Percentiles rank a stretch among this genome's conserved stretches.
These are phyloP conservation scores for Heliconius ethilla DNA, from an alignment of 2,888 invertebrate species.

Conservation along the genomic window DNA sequence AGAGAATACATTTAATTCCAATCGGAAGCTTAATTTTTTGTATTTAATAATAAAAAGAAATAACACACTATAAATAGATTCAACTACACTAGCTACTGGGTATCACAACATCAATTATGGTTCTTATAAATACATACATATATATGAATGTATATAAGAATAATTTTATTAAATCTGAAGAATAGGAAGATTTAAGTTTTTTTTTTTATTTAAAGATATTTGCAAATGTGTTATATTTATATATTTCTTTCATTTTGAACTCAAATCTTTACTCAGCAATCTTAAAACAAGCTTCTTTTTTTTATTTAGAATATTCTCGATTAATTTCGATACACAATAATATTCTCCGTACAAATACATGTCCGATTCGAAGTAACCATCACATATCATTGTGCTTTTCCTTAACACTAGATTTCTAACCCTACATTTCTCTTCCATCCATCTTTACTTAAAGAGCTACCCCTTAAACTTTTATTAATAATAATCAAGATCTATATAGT, in stretches of 20 bases:
- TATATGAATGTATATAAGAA: neutral
- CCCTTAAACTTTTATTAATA: neutral
- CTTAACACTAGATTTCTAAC: conserved; percentile 5
- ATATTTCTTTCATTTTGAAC: neutral
- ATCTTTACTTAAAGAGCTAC: conserved; percentile 14
- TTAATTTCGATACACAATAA: neutral
- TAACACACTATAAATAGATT: conserved; percentile 10
- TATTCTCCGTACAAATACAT: conserved; percentile 10
- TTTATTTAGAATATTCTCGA: neutral
- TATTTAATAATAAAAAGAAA: neutral
- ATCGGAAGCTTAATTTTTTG: conserved; percentile 34
- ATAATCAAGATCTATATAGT: neutral
- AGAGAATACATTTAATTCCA: conserved; percentile 28
- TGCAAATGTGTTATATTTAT: neutral
- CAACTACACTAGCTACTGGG: conserved; percentile 39
- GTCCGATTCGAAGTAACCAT: conserved; percentile 17
- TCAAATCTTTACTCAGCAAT: neutral
- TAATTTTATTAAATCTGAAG: conserved; percentile 11
- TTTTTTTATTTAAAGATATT: conserved; percentile 13
- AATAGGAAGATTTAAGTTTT: neutral
- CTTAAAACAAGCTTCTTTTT: neutral
- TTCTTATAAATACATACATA: conserved; percentile 16
- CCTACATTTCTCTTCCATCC: neutral
- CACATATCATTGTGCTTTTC: conserved; percentile 29
- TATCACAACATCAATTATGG: conserved; percentile 43